A percentile compares a stretch with the other conserved stretches of the same genome.
phyloP scores from a whole-genome alignment of 2,888 invertebrate species.

The Napeogenes inachia region DNA sequence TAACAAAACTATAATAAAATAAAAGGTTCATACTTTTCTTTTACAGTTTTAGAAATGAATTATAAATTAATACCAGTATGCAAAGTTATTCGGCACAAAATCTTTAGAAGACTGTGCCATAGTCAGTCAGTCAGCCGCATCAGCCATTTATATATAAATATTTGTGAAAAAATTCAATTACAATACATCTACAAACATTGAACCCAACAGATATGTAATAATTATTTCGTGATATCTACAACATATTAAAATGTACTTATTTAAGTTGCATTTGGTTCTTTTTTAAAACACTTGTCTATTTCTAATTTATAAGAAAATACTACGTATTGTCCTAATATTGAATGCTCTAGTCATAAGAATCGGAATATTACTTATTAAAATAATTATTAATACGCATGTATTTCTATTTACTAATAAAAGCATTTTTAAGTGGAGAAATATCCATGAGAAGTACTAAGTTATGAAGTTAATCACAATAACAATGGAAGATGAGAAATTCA shows the following conservation, averaged over 20 bases:
- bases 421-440: neutral
- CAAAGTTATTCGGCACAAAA: too few relatives aligned
- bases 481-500: too few relatives aligned
- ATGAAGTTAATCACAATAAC: too few relatives aligned
- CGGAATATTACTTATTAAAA: constrained; percentile 8
- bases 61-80: too few relatives aligned
- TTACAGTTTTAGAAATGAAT: too few relatives aligned
- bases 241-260: constrained; percentile 30
- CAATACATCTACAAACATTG: constrained; percentile 35
- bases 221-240: constrained; percentile 59
- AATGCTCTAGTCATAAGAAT: constrained; percentile 49
- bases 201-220: constrained; percentile 61
- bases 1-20: too few relatives aligned
- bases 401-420: neutral
- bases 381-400: constrained; percentile 6
- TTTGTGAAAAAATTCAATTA: constrained; percentile 26
- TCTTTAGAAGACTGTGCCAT: too few relatives aligned
- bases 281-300: constrained; percentile 19
- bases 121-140: too few relatives aligned
- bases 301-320: constrained; percentile 34
- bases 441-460: too few relatives aligned
- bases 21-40: too few relatives aligned
- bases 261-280: constrained; percentile 43
- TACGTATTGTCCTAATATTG: constrained; percentile 58
- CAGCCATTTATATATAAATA: neutral